phyloP scores from a whole-genome alignment of 2,888 invertebrate genomes.

The Leucozona laternaria region DNA sequence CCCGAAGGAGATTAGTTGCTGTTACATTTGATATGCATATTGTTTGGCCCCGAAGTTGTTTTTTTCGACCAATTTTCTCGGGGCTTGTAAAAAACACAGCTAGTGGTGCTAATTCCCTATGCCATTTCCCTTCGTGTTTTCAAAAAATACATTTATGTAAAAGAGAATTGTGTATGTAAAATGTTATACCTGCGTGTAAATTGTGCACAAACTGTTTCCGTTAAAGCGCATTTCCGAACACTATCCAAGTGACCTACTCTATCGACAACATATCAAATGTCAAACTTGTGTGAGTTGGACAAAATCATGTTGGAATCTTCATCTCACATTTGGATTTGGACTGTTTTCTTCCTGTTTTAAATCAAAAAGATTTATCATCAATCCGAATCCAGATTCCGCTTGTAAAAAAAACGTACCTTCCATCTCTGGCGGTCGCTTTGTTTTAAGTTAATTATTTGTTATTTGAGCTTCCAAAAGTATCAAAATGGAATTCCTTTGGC shows the following conservation, averaged over 20 bases:
- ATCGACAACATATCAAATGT: constrained; percentile 47
- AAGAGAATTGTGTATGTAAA: no score
- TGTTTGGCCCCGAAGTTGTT: no score
- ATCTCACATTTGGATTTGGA: not conserved
- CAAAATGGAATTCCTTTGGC: constrained; percentile 55
- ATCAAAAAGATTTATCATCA: constrained; percentile 29
- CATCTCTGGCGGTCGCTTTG: not conserved
- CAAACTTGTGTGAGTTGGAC: constrained; percentile 72
- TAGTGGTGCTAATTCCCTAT: no score
- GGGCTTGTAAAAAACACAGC: no score
- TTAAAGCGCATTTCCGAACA: constrained; percentile 18
- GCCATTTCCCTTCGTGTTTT: no score
- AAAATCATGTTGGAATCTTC: constrained; percentile 71
- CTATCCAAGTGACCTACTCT: not conserved
- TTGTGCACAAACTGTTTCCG: not conserved
- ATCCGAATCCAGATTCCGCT: constrained; percentile 12
- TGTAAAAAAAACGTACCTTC: constrained; percentile 18
- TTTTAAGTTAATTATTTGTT: not conserved
- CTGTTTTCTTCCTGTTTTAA: constrained; percentile 60
- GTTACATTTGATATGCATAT: no score
- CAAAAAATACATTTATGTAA: no score
- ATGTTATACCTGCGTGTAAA: not conserved
- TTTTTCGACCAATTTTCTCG: no score
- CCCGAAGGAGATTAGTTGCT: no score
- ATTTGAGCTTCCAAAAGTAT: not conserved